Evolutionary conservation across 2,113 vertebrate genomes (phyloP).

Genomic region (Vulpes lagopus): DNA sequence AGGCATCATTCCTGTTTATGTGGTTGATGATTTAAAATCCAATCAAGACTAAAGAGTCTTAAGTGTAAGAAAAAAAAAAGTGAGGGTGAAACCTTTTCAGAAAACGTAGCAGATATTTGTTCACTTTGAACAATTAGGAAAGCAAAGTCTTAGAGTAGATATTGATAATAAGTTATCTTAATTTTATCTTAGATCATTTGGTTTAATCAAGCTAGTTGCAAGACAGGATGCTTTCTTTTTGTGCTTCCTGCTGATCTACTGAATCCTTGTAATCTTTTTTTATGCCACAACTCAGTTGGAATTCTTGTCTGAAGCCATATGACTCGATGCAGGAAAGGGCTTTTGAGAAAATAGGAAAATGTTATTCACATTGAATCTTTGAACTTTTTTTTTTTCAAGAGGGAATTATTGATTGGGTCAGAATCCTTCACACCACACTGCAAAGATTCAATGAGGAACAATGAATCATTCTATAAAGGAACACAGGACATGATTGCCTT

Average conservation of each 20-base stretch:
- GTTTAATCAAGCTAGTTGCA: conserved; percentile 77
- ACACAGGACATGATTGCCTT: conserved; percentile 68
- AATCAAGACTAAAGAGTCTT: conserved; percentile 23
- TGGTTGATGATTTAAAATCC: neutral
- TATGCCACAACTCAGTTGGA: conserved; percentile 73
- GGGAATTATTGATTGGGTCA: conserved; percentile 79
- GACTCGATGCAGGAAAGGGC: conserved; percentile 53
- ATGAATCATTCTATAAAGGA: conserved; percentile 62
- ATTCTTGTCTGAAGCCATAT: conserved; percentile 66
- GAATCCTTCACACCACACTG: conserved; percentile 62
- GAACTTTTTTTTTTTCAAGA: conserved; percentile 75
- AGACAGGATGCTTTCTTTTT: conserved; percentile 58
- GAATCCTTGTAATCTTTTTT: conserved; percentile 67
- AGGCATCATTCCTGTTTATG: neutral
- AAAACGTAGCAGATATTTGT: neutral
- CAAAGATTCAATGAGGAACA: conserved; percentile 74
- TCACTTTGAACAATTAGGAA: conserved; percentile 44
- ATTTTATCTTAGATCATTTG: conserved; percentile 75
- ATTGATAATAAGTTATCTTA: conserved; percentile 68
- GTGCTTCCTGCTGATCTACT: conserved; percentile 66
- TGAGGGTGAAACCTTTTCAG: neutral
- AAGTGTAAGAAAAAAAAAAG: neutral
- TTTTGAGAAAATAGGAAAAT: conserved; percentile 81
- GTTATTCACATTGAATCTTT: conserved; percentile 81
- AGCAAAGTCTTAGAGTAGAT: neutral